Base-by-base conservation (phyloP, 2,888 invertebrate genomes). In the Unio delphinus region DNA sequence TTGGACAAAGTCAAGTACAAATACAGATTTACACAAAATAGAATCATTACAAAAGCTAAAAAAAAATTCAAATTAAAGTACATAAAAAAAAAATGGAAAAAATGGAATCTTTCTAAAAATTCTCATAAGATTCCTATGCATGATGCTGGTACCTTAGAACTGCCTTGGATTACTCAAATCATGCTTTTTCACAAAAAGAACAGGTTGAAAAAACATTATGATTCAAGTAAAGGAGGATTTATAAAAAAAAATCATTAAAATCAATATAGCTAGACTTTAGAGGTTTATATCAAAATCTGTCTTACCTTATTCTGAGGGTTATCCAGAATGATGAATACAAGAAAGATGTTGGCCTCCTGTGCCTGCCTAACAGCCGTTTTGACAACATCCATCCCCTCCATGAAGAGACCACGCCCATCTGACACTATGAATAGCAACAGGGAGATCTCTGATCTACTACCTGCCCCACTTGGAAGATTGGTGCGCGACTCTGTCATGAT, bases 241-340 rank as follows among this genome's bases (percentile, higher is more conserved):
- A 15, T 20, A 58, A 58, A 15, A n/a, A n/a, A 4, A 58, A 11
- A 20, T 18, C 11, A 0, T 4, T 28, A 17, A 61, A 28, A 28
- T 4, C 23, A 61, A 7, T 20, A 28, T 28, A 11, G 20, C 26
- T 45, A 61, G 30, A 61, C 62, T 45, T 28, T 17, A 61, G 20
- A 3, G 45, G 45, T 11, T 45, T 45, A 45, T 45, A 55, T 30
- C n/a, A n/a, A 30, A 17, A 54, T 18, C 1, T 56, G 28, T n/a
- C 87, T 88, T 85, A 95, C 96, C 93, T 96, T 95, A 89, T 95
- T 95, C 77, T 94, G 93, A 11, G 96, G 96, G 91, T 96, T 97
- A 89, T 99, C 99, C 62, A 99, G 94, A 75, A 99, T 95, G 65
- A 99, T 94, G 88, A 98, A 99, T 7, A 99, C 96, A 75, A 96